Percentiles rank a stretch among this genome's conserved stretches.
phyloP scores from a whole-genome alignment of 2,888 invertebrate genomes.

The Neocrepidodera transversa region DNA sequence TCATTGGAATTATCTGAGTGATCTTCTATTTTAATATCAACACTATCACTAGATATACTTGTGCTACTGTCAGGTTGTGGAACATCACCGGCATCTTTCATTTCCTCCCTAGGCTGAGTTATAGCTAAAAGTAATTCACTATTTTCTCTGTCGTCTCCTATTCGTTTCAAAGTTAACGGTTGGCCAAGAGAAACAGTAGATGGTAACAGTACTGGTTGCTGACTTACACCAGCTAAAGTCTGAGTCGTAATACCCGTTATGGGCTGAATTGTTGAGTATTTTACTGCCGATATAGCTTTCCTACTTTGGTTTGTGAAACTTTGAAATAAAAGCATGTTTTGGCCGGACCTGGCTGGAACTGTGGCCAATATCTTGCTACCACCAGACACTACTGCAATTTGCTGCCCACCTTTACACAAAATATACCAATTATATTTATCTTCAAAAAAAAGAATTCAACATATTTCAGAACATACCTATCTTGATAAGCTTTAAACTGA shows the following conservation, averaged over 20 bases:
- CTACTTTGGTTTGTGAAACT: constrained; percentile 72
- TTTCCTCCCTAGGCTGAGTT: constrained; percentile 53
- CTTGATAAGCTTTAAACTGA: background rate
- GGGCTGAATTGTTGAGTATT: constrained; percentile 61
- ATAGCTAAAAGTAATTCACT: constrained; percentile 57
- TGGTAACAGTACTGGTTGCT: constrained; percentile 59
- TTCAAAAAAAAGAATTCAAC: background rate
- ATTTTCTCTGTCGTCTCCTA: constrained; percentile 55
- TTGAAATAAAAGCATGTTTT: constrained; percentile 72
- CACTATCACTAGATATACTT: constrained; percentile 47
- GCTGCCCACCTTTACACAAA: constrained; percentile 64
- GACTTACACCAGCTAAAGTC: constrained; percentile 54
- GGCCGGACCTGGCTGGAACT: constrained; percentile 63
- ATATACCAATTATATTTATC: constrained; percentile 1
- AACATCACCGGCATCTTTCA: constrained; percentile 31
- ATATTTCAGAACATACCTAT: background rate
- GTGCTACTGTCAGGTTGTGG: constrained; percentile 54
- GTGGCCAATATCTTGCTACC: constrained; percentile 67
- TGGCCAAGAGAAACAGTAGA: constrained; percentile 58
- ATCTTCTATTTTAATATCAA: constrained; percentile 53
- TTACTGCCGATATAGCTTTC: constrained; percentile 67
- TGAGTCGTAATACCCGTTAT: background rate
- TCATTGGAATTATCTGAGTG: constrained; percentile 48
- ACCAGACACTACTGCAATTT: constrained; percentile 76
- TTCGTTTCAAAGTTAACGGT: constrained; percentile 57